Conservation (phyloP, 2,888 invertebrate genomes). For the Melinopterus prodromus region DNA sequence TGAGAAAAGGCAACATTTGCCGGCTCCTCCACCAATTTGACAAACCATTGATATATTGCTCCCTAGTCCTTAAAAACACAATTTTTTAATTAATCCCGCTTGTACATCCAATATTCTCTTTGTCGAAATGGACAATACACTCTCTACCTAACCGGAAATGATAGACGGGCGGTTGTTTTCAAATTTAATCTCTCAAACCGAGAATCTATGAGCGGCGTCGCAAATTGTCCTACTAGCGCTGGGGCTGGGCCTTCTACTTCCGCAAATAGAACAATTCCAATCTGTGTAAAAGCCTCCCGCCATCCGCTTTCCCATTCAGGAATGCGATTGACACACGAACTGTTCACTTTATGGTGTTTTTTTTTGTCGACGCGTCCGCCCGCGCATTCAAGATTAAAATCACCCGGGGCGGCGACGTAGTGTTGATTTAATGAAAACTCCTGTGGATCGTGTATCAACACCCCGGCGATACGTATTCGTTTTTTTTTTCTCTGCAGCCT, state of each 20-base stretch:
- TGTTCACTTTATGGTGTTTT: not conserved
- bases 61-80: no score
- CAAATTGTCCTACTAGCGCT: not conserved
- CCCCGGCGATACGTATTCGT: not conserved
- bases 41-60: no score
- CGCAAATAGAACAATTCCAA: conserved; percentile 4
- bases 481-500: not conserved
- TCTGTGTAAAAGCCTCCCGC: not conserved
- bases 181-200: not conserved
- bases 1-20: no score
- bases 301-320: not conserved
- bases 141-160: no score
- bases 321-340: not conserved
- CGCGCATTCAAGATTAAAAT: not conserved
- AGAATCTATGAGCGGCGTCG: not conserved
- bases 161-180: not conserved
- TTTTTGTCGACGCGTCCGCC: not conserved
- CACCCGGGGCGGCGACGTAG: not conserved
- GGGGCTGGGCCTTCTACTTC: not conserved
- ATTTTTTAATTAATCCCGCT: no score
- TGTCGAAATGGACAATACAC: no score
- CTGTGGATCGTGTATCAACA: not conserved
- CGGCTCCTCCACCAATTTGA: no score
- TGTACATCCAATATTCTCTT: no score
- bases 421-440: not conserved